Percentiles rank a stretch among this genome's conserved stretches.
Evolutionary conservation across 1,140 invertebrate genomes (phyloP).

Genomic region (Drosophila virilis): DNA sequence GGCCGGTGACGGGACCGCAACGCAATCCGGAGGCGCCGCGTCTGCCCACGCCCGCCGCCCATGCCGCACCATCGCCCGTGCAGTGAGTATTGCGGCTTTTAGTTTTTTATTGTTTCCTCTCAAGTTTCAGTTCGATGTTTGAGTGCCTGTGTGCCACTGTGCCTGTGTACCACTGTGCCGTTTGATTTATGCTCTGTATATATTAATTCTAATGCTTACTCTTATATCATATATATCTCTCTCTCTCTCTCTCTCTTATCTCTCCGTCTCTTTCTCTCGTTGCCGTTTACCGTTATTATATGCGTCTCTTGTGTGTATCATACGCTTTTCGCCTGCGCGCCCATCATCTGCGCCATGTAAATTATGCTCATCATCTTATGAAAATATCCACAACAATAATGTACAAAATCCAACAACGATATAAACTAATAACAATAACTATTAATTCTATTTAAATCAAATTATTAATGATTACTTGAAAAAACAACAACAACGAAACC

Average conservation of each 20-base stretch:
- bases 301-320: slow-evolving; percentile 42
- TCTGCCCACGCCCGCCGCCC: slow-evolving; percentile 60
- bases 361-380: slow-evolving; percentile 26
- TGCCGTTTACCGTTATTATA: slow-evolving; percentile 47
- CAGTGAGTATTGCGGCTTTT: slow-evolving; percentile 86
- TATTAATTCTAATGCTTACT: slow-evolving; percentile 63
- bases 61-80: slow-evolving; percentile 85
- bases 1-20: slow-evolving; percentile 89
- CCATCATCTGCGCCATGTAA: slow-evolving; percentile 28
- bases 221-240: slow-evolving; percentile 29
- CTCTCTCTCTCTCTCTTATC: slow-evolving; percentile 20
- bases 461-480: slow-evolving; percentile 44
- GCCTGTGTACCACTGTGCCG: slow-evolving; percentile 7
- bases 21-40: slow-evolving; percentile 86
- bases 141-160: background rate
- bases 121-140: slow-evolving; percentile 7
- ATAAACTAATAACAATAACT: slow-evolving; percentile 15
- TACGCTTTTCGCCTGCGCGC: slow-evolving; percentile 24
- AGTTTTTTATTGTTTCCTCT: slow-evolving; percentile 40
- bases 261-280: slow-evolving; percentile 41
- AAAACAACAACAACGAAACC: slow-evolving; percentile 27
- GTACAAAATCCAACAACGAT: slow-evolving; percentile 31
- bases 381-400: slow-evolving; percentile 11
- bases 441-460: slow-evolving; percentile 7
- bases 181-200: slow-evolving; percentile 38